Conservation (phyloP, 2,113 vertebrate genomes). For the Tauraco erythrolophus region DNA sequence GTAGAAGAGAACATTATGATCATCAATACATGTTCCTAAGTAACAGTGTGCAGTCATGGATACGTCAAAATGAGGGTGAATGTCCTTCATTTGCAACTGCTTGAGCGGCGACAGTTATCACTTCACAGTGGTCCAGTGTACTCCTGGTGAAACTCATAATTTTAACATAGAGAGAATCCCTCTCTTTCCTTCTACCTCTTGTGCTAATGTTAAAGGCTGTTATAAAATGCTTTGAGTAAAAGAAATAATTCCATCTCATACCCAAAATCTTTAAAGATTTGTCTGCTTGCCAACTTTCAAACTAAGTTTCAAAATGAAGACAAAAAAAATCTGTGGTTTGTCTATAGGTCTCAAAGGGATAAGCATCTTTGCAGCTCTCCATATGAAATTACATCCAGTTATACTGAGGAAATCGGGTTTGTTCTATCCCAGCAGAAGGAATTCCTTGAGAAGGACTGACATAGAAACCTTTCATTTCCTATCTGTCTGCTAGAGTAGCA, state of each 20-base stretch:
- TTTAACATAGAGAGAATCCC: constrained; percentile 4
- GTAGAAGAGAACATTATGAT: not conserved
- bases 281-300: not conserved
- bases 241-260: not conserved
- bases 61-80: not conserved
- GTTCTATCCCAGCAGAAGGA: not conserved
- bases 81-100: not conserved
- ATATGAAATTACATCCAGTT: not conserved
- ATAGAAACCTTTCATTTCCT: not conserved
- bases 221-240: constrained; percentile 12
- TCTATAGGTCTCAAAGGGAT: not conserved
- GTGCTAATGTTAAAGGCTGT: not conserved
- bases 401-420: not conserved
- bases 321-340: not conserved
- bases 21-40: not conserved
- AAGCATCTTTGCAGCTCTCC: not conserved
- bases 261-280: not conserved
- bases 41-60: not conserved
- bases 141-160: not conserved
- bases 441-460: not conserved
- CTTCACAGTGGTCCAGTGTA: not conserved
- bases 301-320: not conserved
- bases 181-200: not conserved
- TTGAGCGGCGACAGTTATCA: constrained; percentile 5
- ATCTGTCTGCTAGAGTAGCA: not conserved